These are phyloP conservation scores for Drosophila tristis DNA, from an alignment of 1,140 invertebrate species.

Conservation along the genomic window DNA sequence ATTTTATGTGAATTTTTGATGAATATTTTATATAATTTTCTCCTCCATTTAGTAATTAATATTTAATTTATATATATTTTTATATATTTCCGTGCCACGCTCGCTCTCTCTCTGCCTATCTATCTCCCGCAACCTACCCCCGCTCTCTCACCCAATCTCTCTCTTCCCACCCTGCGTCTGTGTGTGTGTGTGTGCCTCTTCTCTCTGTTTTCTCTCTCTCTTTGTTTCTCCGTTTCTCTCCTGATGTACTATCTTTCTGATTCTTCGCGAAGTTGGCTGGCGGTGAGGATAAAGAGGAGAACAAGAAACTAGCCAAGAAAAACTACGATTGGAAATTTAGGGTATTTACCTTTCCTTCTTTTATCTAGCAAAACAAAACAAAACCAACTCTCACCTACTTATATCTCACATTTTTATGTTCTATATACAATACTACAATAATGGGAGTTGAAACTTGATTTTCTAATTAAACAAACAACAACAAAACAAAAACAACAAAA, in stretches of 20 bases:
- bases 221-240: constrained; percentile 36
- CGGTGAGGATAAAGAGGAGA: constrained; percentile 85
- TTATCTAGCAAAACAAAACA: constrained; percentile 30
- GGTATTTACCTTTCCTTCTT: constrained; percentile 85
- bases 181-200: constrained; percentile 35
- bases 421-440: constrained; percentile 16
- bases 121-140: constrained; percentile 36
- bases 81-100: constrained; percentile 27
- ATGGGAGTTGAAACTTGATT: constrained; percentile 22
- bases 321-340: constrained; percentile 92
- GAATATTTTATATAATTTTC: constrained; percentile 27
- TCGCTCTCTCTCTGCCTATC: constrained; percentile 40
- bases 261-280: constrained; percentile 73
- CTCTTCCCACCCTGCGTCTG: constrained; percentile 15
- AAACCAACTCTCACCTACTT: constrained; percentile 31
- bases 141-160: constrained; percentile 41
- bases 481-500: constrained; percentile 16
- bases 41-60: constrained; percentile 4
- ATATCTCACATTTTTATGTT: constrained; percentile 55
- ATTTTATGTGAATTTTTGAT: constrained; percentile 16
- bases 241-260: constrained; percentile 27
- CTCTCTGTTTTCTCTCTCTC: constrained; percentile 33
- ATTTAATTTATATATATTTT: constrained; percentile 8
- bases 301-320: constrained; percentile 87
- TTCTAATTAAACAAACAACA: constrained; percentile 29